Conservation (phyloP, 2,113 vertebrate species). For the Psammodynastes pulverulentus region DNA sequence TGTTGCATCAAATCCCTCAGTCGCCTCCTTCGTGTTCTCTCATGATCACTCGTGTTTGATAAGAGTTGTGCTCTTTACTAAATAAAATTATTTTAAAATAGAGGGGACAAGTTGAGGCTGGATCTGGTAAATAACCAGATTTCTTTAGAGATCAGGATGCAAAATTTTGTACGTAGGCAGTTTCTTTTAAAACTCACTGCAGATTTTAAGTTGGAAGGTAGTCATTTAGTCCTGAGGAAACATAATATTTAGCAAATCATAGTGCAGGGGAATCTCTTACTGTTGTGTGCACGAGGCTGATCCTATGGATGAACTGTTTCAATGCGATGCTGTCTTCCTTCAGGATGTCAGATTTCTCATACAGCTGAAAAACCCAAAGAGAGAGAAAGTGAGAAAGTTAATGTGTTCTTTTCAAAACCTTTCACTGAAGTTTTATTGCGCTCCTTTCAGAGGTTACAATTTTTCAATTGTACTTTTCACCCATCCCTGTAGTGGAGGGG, state of each 20-base stretch:
- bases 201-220: not conserved
- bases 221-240: not conserved
- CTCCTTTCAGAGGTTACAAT: not conserved
- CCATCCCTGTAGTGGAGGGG: not conserved
- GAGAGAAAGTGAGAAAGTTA: not conserved
- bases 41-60: not conserved
- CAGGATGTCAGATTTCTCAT: slow-evolving; percentile 43
- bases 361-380: slow-evolving; percentile 57
- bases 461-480: too few relatives aligned
- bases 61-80: too few relatives aligned
- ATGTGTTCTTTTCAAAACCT: not conserved
- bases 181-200: not conserved
- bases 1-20: not conserved
- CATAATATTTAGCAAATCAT: not conserved
- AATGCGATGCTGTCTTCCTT: slow-evolving; percentile 52
- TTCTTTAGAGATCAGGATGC: not conserved
- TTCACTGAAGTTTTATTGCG: not conserved
- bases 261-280: slow-evolving; percentile 57
- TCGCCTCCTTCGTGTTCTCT: not conserved
- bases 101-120: not conserved
- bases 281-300: slow-evolving; percentile 71
- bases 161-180: not conserved
- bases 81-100: not conserved
- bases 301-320: slow-evolving; percentile 70
- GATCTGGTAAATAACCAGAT: not conserved